Base-by-base conservation (phyloP, 2,113 vertebrate species). In the Orcinus orca region DNA sequence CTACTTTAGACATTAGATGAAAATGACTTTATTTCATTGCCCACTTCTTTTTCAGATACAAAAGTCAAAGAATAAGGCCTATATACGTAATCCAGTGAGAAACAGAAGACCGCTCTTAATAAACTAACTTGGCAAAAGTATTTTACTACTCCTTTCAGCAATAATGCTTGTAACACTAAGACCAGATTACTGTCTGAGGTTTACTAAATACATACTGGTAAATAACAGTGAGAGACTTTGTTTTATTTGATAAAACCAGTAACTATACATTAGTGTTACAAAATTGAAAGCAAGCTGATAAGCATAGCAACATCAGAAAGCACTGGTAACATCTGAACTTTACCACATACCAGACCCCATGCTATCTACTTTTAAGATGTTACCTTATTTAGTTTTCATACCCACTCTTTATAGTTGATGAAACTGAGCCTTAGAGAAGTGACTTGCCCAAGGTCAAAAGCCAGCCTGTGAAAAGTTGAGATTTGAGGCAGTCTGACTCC, bases 1-100 rank as follows among this genome's bases (percentile, higher is more conserved):
- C 4, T 23, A 87, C 21, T 96, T 95, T 58, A 92, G 7, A 81
- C 53, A 17, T 65, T 38, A 87, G 70, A 77, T 70, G 85, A 73
- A 97, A 95, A 93, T 90, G 21, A 89, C 47, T 90, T 23, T 58
- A 81, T 73, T 95, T 87, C 47, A 94, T 3, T 93, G 55, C 6
- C 13, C 29, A 73, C 68, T 83, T 87, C 38, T 88, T 93, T 29
- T 83, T 92, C 65, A 87, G 55, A 84, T 68, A 63, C 10, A 31
- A 77, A 84, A 92, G n/a, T 62, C 81, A 97, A 92, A 95, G 44
- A 71, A 73, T 26, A 82, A 83, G 12, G 53, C n/a, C 33, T 53
- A 53, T 53, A 14, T 70, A 36, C 17, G 63, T 20, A 73, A 67
- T 84, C 47, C 68, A 92, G 12, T 92, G 26, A 82, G 65, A 95